Evolutionary conservation across 2,888 invertebrate species (phyloP).

Genomic region (Buathra laborator): DNA sequence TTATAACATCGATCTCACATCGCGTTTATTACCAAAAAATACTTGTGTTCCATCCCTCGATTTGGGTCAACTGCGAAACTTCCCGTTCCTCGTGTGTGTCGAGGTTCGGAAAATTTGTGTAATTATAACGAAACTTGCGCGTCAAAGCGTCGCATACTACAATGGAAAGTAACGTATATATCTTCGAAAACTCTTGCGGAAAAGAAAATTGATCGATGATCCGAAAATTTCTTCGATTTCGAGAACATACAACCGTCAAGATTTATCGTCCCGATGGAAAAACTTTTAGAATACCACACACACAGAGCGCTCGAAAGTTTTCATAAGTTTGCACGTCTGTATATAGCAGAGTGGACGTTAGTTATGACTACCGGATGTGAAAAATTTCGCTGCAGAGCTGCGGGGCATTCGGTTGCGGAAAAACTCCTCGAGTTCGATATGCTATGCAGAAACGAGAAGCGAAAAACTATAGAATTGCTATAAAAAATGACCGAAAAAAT

Average conservation of each 20-base stretch:
- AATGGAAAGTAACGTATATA: not conserved
- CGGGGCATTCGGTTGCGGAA: not conserved
- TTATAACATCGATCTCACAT: not conserved
- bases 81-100: not conserved
- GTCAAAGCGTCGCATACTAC: not conserved
- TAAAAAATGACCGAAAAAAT: not conserved
- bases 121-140: not conserved
- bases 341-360: constrained; percentile 1
- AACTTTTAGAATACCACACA: not conserved
- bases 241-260: not conserved
- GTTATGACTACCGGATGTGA: constrained; percentile 17
- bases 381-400: constrained; percentile 3
- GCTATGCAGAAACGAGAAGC: not conserved
- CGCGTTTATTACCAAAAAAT: not conserved
- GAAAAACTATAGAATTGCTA: not conserved
- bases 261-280: not conserved
- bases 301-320: not conserved
- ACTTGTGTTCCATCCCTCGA: constrained; percentile 4
- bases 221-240: not conserved
- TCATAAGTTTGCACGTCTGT: not conserved
- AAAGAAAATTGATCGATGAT: not conserved
- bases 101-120: not conserved
- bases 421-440: not conserved
- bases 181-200: not conserved
- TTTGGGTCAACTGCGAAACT: not conserved